These are phyloP conservation scores for Clavelina lepadiformis DNA, from an alignment of 23 tunicate species.

Conservation along the genomic window DNA sequence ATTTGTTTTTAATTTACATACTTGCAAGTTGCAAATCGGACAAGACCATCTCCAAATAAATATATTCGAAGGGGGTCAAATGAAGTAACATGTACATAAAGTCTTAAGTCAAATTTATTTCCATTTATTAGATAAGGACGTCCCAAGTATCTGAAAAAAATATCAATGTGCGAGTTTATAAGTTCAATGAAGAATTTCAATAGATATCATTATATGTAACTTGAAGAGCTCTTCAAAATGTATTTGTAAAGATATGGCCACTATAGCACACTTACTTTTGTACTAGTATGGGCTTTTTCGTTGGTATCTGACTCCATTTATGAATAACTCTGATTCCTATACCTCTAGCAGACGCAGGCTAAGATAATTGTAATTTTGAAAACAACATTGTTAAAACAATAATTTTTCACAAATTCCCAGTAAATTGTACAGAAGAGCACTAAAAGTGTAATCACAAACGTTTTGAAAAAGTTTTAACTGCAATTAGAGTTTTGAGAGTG, in stretches of 20 bases:
- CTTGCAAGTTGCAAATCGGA: constrained; percentile 97
- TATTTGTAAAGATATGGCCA: no score
- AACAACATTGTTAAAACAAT: background rate
- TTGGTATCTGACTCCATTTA: constrained; percentile 91
- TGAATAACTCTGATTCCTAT: constrained; percentile 86
- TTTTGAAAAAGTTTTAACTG: background rate
- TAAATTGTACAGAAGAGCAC: background rate
- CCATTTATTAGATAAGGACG: constrained; percentile 91
- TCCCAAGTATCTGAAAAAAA: constrained; percentile 57
- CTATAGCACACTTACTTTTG: constrained; percentile 99
- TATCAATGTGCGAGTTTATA: no score
- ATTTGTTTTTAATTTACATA: no score
- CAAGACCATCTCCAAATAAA: constrained; percentile 94
- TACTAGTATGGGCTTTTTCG: constrained; percentile 70
- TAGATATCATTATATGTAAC: no score
- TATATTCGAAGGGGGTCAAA: constrained; percentile 91
- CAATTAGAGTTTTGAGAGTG: no score
- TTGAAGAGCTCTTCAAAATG: no score
- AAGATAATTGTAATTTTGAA: background rate
- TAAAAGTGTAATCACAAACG: background rate
- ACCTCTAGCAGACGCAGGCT: constrained; percentile 99
- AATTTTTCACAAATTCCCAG: background rate
- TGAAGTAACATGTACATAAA: constrained; percentile 91
- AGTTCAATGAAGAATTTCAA: no score
- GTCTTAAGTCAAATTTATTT: constrained; percentile 81